Conservation (phyloP, 1,140 invertebrate genomes). For the Diplogasteroides magnus region DNA sequence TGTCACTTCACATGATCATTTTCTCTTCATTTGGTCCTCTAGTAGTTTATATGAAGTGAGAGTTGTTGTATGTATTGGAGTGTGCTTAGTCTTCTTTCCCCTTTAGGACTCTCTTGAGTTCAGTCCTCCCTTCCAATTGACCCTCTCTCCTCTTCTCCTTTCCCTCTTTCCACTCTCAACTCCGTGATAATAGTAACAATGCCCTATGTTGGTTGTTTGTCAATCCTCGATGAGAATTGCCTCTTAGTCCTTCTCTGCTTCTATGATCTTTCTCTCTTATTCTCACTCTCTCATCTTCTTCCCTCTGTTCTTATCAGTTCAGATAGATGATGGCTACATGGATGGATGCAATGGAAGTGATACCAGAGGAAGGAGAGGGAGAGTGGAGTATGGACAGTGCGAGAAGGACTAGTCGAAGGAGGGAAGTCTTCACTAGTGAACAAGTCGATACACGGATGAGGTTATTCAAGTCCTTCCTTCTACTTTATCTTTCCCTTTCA, state of each 20-base stretch:
- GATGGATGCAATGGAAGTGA: conserved; percentile 33
- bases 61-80: no score
- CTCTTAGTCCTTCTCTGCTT: not conserved
- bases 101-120: no score
- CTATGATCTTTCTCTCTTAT: not conserved
- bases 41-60: no score
- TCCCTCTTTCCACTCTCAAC: not conserved
- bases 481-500: not conserved
- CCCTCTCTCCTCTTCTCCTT: not conserved
- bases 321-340: conserved; percentile 12
- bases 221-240: no score
- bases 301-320: not conserved
- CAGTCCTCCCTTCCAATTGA: not conserved
- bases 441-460: conserved; percentile 36
- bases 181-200: no score
- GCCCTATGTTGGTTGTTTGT: no score
- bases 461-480: conserved; percentile 3
- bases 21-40: no score
- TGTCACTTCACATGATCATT: no score
- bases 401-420: conserved; percentile 24
- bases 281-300: not conserved
- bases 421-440: conserved; percentile 35
- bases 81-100: no score
- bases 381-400: conserved; percentile 15
- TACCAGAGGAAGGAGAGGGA: conserved; percentile 30